A percentile compares a stretch with the other conserved stretches of the same genome.
Conservation (phyloP, 2,113 vertebrate species). For the Pelmatolapia mariae region DNA sequence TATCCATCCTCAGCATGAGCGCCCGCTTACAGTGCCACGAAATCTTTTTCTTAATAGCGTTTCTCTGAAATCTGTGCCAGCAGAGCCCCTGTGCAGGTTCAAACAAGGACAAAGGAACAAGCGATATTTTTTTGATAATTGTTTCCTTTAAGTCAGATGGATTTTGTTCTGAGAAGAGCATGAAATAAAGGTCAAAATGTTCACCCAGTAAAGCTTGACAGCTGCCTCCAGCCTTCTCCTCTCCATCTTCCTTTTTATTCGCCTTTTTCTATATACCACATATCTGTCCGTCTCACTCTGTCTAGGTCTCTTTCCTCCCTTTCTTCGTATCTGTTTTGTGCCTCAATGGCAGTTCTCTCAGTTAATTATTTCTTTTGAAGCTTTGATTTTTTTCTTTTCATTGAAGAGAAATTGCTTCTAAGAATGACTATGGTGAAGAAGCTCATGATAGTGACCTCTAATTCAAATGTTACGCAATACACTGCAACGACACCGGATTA, state of each 20-base stretch:
- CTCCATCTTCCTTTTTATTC: not conserved
- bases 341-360: not conserved
- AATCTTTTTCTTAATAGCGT: conserved; percentile 35
- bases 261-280: not conserved
- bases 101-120: not conserved
- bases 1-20: conserved; percentile 4
- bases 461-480: not conserved
- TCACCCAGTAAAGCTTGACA: not conserved
- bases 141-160: conserved; percentile 23
- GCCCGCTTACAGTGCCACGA: conserved; percentile 11
- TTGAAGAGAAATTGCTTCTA: conserved; percentile 30
- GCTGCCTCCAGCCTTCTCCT: not conserved
- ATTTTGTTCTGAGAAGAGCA: conserved; percentile 21
- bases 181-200: conserved; percentile 35
- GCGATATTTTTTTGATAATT: conserved; percentile 5
- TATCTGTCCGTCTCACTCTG: not conserved
- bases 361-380: conserved; percentile 1
- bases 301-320: not conserved
- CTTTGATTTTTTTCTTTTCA: not conserved
- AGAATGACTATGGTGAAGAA: not conserved
- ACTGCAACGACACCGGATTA: not conserved
- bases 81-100: not conserved
- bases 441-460: not conserved
- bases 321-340: not conserved
- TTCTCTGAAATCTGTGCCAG: conserved; percentile 15